These are phyloP conservation scores for Xestoiulus laeticollis DNA, from an alignment of 2,888 invertebrate species.

Conservation along the genomic window DNA sequence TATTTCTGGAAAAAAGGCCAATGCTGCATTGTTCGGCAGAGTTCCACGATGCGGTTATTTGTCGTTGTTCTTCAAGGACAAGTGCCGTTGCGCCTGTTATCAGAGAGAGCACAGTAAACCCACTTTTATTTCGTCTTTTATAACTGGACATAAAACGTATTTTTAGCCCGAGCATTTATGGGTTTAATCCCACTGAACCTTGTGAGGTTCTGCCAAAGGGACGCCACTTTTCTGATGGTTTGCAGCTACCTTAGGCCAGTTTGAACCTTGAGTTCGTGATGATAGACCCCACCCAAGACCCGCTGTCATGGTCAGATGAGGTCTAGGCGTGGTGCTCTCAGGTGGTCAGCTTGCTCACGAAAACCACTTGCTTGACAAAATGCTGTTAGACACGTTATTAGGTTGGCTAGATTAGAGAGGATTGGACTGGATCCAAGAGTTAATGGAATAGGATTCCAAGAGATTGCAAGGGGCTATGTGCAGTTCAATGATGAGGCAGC, in stretches of 20 bases:
- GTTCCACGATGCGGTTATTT: too few relatives aligned
- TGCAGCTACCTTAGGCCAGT: neutral
- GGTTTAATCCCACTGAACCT: neutral
- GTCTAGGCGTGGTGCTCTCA: neutral
- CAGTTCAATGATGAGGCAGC: too few relatives aligned
- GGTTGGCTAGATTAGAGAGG: neutral
- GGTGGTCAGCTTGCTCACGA: too few relatives aligned
- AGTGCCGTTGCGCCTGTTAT: too few relatives aligned
- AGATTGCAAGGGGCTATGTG: neutral
- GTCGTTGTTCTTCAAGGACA: too few relatives aligned
- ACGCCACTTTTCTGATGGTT: neutral
- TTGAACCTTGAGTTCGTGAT: neutral
- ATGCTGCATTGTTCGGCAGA: too few relatives aligned
- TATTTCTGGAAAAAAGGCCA: too few relatives aligned
- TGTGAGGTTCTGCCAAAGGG: neutral
- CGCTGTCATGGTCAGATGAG: neutral
- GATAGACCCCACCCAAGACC: neutral
- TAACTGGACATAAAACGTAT: neutral
- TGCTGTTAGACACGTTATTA: neutral
- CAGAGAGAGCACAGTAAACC: neutral
- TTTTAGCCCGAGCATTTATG: slow-evolving; percentile 7
- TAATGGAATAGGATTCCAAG: neutral
- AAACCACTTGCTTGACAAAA: neutral
- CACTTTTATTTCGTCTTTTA: neutral
- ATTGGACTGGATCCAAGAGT: neutral